Evolutionary conservation across 2,888 invertebrate genomes (phyloP).

Genomic region (Callyntrura guangdongensis): DNA sequence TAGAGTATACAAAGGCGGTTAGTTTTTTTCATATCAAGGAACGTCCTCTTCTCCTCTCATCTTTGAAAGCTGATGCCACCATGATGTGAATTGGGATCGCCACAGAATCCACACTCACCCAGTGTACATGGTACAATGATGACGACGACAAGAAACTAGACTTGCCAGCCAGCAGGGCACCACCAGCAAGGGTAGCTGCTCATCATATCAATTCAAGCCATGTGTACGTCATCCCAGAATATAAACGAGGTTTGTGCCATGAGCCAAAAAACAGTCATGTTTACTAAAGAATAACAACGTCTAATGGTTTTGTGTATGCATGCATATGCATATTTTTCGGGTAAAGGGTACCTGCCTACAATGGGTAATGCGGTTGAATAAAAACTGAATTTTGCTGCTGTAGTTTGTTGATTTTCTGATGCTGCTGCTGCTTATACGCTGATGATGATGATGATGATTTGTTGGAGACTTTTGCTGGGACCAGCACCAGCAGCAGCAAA

Average conservation of each 20-base stretch:
- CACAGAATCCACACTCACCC: conserved; percentile 21
- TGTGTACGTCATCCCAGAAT: neutral
- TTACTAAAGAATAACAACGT: conserved; percentile 7
- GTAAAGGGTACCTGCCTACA: neutral
- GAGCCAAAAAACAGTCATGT: conserved; percentile 17
- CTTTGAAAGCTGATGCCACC: conserved; percentile 34
- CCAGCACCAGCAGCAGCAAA: conserved; percentile 18
- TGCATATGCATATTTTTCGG: neutral
- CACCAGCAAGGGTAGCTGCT: conserved; percentile 54
- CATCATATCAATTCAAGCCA: conserved; percentile 34
- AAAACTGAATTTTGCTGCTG: conserved; percentile 41
- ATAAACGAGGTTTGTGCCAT: conserved; percentile 13
- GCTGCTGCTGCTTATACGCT: neutral
- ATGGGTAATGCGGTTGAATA: conserved; percentile 53
- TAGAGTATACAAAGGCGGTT: neutral
- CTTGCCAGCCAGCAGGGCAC: conserved; percentile 66
- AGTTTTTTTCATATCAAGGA: neutral
- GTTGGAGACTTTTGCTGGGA: conserved; percentile 24
- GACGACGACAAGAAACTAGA: conserved; percentile 67
- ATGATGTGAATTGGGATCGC: conserved; percentile 48
- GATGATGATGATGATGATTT: neutral
- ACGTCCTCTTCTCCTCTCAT: conserved; percentile 41
- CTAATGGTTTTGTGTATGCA: neutral
- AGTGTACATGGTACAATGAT: conserved; percentile 23
- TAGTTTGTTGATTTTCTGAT: conserved; percentile 45